Base-by-base conservation (phyloP, 2,888 invertebrate species). In the Ichneumon xanthorius region DNA sequence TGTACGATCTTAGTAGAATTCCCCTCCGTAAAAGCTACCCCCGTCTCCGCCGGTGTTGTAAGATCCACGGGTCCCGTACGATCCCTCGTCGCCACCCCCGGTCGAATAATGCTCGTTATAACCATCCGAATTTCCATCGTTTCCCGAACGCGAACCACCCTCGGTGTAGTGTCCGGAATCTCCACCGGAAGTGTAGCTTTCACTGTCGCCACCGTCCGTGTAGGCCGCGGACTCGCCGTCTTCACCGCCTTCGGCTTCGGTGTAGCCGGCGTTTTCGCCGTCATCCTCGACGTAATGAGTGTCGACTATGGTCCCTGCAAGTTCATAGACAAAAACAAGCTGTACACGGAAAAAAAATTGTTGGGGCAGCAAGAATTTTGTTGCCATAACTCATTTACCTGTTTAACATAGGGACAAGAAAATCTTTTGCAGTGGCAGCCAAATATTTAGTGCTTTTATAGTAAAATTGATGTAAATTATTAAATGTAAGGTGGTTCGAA, bases 241-340 rank as follows among this genome's bases (percentile, higher is more conserved):
- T 14, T 80, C 89, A 30, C 78, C 82, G 65, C 77, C 87, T 7
- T 84, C 88, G 5, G 71, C 87, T 58, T 84, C 90, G 9, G 85
- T 81, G 68, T 89, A 88, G 7, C 88, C 87, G 4, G 86, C 87
- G 33, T 89, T 88, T 82, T 89, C 91, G 30, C 86, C 89, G 4
- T 87, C 90, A 11, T 85, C 89, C 19, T 81, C 89, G 16, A 83
- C 86, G 65, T 92, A 92, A 76, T 91, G 91, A 55, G 89, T 85
- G 79, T 91, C 91, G 40, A 89, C 90, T 77, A 90, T 88, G 19
- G 92, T 93, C 45, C 91, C 93, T 93, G 78, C 26, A 67, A 80
- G 70, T 76, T 26, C 48, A 53, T 63, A 40, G n/a, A 61, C 48
- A 50, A 40, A 30, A 26, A 26, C 26, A 26, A 26, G 26, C 26